phyloP scores from a whole-genome alignment of 2,113 vertebrate genomes.

The Sylvia atricapilla region DNA sequence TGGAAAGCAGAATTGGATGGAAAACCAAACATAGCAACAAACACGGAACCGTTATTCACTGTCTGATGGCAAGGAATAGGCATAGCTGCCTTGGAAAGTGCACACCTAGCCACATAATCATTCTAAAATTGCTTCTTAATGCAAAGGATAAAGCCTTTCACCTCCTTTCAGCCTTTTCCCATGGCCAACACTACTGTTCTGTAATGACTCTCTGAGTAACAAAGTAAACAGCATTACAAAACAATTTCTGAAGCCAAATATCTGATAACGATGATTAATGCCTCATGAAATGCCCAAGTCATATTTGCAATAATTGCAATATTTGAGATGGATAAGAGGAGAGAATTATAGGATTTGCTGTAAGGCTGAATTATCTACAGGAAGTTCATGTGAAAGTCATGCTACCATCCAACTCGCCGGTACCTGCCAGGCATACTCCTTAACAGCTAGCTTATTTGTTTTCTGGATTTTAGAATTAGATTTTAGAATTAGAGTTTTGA shows the following conservation, averaged over 20 bases:
- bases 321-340: slow-evolving; percentile 60
- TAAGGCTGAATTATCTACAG: slow-evolving; percentile 45
- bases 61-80: not conserved
- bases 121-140: not conserved
- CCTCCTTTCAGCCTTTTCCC: slow-evolving; percentile 38
- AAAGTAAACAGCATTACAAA: slow-evolving; percentile 64
- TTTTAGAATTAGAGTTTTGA: not conserved
- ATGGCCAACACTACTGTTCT: not conserved
- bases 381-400: slow-evolving; percentile 56
- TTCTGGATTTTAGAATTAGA: not conserved
- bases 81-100: not conserved
- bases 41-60: not conserved
- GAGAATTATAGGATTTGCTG: slow-evolving; percentile 53
- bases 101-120: slow-evolving; percentile 5
- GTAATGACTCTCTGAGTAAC: slow-evolving; percentile 58
- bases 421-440: slow-evolving; percentile 10
- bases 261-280: slow-evolving; percentile 66
- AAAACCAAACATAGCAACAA: not conserved
- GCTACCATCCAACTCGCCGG: not conserved
- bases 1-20: not conserved
- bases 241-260: slow-evolving; percentile 54
- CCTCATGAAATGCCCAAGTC: slow-evolving; percentile 30
- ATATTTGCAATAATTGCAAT: slow-evolving; percentile 61
- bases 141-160: slow-evolving; percentile 31
- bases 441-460: not conserved